These are phyloP conservation scores for Rhinichthys klamathensis DNA, from an alignment of 2,113 vertebrate species.

Conservation along the genomic window DNA sequence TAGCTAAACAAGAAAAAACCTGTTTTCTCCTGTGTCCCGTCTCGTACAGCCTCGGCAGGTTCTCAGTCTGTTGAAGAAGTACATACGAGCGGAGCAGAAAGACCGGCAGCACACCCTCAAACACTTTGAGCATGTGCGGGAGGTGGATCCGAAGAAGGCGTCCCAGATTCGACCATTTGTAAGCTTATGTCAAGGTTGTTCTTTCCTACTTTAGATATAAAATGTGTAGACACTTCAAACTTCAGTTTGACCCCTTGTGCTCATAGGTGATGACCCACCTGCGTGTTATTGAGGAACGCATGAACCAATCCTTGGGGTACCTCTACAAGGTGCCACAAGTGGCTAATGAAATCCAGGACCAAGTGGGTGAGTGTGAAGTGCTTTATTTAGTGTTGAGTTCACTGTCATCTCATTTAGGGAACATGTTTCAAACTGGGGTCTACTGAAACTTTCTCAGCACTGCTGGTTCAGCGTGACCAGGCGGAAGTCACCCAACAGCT, in stretches of 20 bases:
- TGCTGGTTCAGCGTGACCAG: conserved; percentile 89
- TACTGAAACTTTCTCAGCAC: conserved; percentile 68
- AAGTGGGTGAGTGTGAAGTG: conserved; percentile 86
- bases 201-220: neutral
- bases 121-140: conserved; percentile 91
- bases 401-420: neutral
- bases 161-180: conserved; percentile 96
- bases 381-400: neutral
- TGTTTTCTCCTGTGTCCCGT: neutral
- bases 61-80: conserved; percentile 88
- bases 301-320: conserved; percentile 94
- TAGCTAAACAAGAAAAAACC: neutral
- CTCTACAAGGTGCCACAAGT: conserved; percentile 94
- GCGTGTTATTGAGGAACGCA: conserved; percentile 95
- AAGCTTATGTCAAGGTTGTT: neutral
- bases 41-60: conserved; percentile 86
- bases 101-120: conserved; percentile 92
- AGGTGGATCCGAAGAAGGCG: conserved; percentile 93
- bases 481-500: conserved; percentile 90
- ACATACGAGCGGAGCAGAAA: conserved; percentile 92
- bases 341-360: conserved; percentile 92
- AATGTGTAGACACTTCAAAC: neutral
- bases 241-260: neutral
- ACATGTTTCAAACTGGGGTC: neutral
- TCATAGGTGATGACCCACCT: conserved; percentile 93